Percentiles rank a stretch among this genome's conserved stretches.
phyloP scores from a whole-genome alignment of 92 coral and sea anemone genomes.

The Phenganax subtilis region DNA sequence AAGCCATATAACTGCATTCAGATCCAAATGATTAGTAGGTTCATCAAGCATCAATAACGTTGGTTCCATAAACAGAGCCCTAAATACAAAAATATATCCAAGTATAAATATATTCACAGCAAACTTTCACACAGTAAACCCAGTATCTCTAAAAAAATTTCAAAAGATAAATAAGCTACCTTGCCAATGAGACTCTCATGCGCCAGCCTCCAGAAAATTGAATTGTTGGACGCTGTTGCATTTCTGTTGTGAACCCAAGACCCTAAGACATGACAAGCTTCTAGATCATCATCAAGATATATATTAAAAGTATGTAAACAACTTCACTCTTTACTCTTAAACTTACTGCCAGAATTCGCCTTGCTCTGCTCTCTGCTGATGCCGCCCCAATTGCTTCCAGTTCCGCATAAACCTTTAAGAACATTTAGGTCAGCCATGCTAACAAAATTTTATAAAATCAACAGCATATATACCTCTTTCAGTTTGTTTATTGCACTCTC shows the following conservation, averaged over 20 bases:
- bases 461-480: conserved; percentile 62
- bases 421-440: not conserved
- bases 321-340: not conserved
- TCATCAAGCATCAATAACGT: conserved; percentile 91
- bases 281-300: too few relatives aligned
- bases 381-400: conserved; percentile 97
- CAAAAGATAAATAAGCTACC: conserved; percentile 42
- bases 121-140: not conserved
- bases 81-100: not conserved
- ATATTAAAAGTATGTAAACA: not conserved
- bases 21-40: conserved; percentile 95
- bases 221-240: conserved; percentile 92
- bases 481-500: conserved; percentile 74
- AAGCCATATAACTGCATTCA: conserved; percentile 98
- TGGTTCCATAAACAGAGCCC: conserved; percentile 97
- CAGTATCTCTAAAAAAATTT: not conserved
- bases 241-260: conserved; percentile 96
- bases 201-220: conserved; percentile 99
- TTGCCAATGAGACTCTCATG: conserved; percentile 94
- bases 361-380: conserved; percentile 92
- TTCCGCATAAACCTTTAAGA: conserved; percentile 74
- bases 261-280: conserved; percentile 50
- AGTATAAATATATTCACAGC: not conserved
- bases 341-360: conserved; percentile 94
- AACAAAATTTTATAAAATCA: not conserved